phyloP scores from a whole-genome alignment of 2,797 vertebrate genomes.

The Rhinichthys osculus region DNA sequence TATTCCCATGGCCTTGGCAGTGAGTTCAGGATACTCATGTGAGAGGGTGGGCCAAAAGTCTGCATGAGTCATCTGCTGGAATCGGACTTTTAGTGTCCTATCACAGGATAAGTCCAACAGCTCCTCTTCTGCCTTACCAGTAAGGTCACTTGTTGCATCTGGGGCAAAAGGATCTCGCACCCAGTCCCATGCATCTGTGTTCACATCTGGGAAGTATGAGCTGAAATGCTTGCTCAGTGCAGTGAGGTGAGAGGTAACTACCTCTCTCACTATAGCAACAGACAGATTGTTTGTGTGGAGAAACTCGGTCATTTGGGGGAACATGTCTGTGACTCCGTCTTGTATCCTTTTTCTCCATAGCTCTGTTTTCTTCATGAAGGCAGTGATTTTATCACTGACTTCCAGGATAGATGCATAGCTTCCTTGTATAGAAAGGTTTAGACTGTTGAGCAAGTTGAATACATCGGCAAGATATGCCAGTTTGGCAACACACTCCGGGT shows the following conservation, averaged over 20 bases:
- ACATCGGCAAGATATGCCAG: too few relatives aligned
- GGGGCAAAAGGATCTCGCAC: not conserved
- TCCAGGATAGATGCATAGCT: too few relatives aligned
- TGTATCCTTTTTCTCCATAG: too few relatives aligned
- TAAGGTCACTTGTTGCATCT: not conserved
- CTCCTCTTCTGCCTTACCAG: not conserved
- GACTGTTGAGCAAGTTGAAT: too few relatives aligned
- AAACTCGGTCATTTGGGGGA: not conserved
- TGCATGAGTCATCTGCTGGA: not conserved
- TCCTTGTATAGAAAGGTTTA: too few relatives aligned
- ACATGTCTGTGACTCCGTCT: not conserved
- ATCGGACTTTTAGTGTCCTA: not conserved
- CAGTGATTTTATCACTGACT: not conserved
- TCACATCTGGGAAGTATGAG: not conserved
- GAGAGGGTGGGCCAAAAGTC: not conserved
- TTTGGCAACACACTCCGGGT: too few relatives aligned
- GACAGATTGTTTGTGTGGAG: conserved; percentile 19
- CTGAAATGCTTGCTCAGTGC: conserved; percentile 33
- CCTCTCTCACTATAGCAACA: conserved; percentile 8
- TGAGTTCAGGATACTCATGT: not conserved
- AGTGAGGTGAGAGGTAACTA: conserved; percentile 31
- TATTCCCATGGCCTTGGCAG: not conserved
- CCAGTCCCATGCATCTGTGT: not conserved
- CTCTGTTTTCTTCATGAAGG: not conserved
- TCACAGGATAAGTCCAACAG: not conserved